Base-by-base conservation (phyloP, 2,113 vertebrate species). In the Struthidea cinerea region DNA sequence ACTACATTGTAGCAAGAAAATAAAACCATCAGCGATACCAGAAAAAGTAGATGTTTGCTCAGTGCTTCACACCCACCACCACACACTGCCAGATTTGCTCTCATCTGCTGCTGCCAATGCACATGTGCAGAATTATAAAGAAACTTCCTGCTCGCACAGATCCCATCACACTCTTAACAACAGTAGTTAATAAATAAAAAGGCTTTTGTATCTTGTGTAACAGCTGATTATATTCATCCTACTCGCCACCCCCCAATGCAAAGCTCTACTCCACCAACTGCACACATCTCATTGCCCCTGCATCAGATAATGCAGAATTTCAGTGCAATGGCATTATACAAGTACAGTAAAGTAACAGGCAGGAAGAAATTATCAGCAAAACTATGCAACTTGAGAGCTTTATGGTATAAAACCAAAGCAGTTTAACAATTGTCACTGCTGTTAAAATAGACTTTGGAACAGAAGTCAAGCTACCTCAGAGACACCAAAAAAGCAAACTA, bases 121-220 rank as follows among this genome's bases (percentile, higher is more conserved):
- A 96, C 93, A 97, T 92, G 93, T 96, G 93, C 96, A 84, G 96
- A 97, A 96, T 96, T 84, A 76, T 75, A 96, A 96, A 93, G 96
- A 84, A 96, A 95, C 93, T 95, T 96, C 91, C 93, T 90, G 95
- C 92, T 95, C 35, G 2, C 90, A 85, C 91, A 93, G 91, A 95
- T 96, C 92, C 84, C 94, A 76, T 91, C 96, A 64, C 93, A 91
- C 71, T 96, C 94, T 86, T 90, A 96, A 93, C 91, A 91, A 91
- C 94, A 60, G 93, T 74, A 87, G 89, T 89, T 93, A 96, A 96
- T 95, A 97, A 96, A 95, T 93, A 96, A 97, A 96, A 94, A 94
- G 96, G 56, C 95, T 96, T 96, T 91, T 97, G 94, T 96, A 90
- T 89, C 93, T 93, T 87, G 90, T 94, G 47, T 53, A 96, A 92